These are phyloP conservation scores for Eucera pruinosa DNA, from an alignment of 2,888 invertebrate species.

Conservation along the genomic window DNA sequence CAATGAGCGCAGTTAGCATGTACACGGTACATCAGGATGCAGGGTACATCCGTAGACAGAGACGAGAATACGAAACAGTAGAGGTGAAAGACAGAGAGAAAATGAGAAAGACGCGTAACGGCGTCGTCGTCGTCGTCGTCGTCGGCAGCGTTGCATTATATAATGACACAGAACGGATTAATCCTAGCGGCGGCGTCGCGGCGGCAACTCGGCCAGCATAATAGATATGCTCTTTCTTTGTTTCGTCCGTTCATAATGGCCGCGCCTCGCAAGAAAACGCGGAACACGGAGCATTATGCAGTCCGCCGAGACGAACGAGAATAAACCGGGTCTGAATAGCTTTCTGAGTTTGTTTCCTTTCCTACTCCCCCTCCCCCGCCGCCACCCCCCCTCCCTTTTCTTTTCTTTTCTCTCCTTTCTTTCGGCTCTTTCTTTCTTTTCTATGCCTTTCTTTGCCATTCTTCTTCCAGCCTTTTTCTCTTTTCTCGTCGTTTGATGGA, in stretches of 20 bases:
- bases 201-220: conserved; percentile 71
- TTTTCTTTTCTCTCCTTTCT: conserved; percentile 34
- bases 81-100: not conserved
- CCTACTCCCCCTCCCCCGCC: conserved; percentile 34
- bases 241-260: conserved; percentile 71
- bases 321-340: conserved; percentile 68
- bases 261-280: conserved; percentile 74
- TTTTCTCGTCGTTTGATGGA: conserved; percentile 19
- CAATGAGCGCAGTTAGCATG: conserved; percentile 62
- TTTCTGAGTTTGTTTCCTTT: conserved; percentile 71
- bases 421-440: conserved; percentile 20
- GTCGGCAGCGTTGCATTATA: conserved; percentile 64
- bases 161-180: conserved; percentile 74
- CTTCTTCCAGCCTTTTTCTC: conserved; percentile 19
- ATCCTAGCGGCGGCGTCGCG: conserved; percentile 67
- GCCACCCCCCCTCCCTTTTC: conserved; percentile 14
- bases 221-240: conserved; percentile 75
- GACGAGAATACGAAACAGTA: not conserved
- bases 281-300: conserved; percentile 72
- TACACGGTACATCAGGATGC: conserved; percentile 45
- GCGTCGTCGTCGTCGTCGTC: conserved; percentile 28
- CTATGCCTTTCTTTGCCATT: conserved; percentile 22
- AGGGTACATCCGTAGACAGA: not conserved
- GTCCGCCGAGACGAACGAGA: conserved; percentile 72
- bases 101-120: conserved; percentile 25